A percentile compares a stretch with the other conserved stretches of the same genome.
Evolutionary conservation across 2,888 invertebrate genomes (phyloP).

Genomic region (Scaptomyza reducta): DNA sequence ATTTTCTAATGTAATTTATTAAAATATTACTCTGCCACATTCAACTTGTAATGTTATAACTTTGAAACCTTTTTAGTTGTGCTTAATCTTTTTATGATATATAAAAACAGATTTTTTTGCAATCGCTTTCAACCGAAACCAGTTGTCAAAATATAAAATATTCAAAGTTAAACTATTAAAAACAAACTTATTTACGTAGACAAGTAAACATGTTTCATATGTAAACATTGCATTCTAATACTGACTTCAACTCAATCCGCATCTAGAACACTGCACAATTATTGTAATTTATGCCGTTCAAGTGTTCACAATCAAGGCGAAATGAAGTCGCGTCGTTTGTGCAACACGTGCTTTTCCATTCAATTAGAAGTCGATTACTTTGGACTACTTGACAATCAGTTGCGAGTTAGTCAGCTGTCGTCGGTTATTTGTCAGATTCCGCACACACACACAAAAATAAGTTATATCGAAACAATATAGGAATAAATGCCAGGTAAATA

Average conservation of each 20-base stretch:
- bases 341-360: constrained; percentile 49
- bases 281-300: constrained; percentile 41
- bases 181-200: constrained; percentile 5
- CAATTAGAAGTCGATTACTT: constrained; percentile 41
- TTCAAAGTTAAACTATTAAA: constrained; percentile 5
- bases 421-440: constrained; percentile 25
- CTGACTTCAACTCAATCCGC: constrained; percentile 2
- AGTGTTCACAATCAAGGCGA: background rate
- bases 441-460: background rate
- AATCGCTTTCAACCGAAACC: constrained; percentile 44
- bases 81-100: background rate
- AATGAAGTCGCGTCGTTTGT: constrained; percentile 6
- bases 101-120: constrained; percentile 18
- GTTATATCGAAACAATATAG: constrained; percentile 55
- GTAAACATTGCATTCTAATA: background rate
- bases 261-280: constrained; percentile 23
- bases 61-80: constrained; percentile 31
- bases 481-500: constrained; percentile 35
- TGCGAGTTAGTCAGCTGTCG: constrained; percentile 29
- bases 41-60: constrained; percentile 29
- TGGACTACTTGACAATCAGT: constrained; percentile 46
- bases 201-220: background rate
- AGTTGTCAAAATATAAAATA: constrained; percentile 43
- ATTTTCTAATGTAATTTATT: background rate
- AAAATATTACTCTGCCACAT: constrained; percentile 1